Conservation (phyloP, 2,797 vertebrate species). For the Galago senegalensis region DNA sequence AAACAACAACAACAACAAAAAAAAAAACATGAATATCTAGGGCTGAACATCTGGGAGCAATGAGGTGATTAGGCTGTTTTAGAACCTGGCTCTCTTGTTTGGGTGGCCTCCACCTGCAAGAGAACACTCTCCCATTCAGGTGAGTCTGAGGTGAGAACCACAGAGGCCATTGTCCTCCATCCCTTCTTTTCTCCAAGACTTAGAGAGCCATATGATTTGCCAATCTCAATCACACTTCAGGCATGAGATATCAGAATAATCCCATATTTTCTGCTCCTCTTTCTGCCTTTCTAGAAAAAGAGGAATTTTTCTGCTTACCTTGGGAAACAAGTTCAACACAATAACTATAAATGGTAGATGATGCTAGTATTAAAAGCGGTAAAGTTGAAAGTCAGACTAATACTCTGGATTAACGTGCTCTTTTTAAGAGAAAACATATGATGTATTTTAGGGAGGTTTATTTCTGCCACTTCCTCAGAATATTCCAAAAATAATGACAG, state of each 20-base stretch:
- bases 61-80: not conserved
- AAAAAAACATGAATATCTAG: not conserved
- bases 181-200: not conserved
- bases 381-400: not conserved
- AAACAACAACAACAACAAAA: no score
- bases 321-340: not conserved
- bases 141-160: not conserved
- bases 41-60: not conserved
- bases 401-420: not conserved
- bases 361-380: not conserved
- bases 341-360: not conserved
- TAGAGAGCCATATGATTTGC: not conserved
- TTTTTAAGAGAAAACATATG: not conserved
- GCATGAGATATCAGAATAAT: not conserved
- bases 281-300: constrained; percentile 3
- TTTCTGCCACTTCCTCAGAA: not conserved
- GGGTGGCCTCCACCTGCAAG: not conserved
- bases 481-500: not conserved
- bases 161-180: not conserved
- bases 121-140: not conserved
- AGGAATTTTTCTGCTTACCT: not conserved
- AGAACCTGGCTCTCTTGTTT: not conserved
- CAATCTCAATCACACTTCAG: not conserved
- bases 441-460: constrained; percentile 32
- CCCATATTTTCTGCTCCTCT: not conserved